phyloP scores from a whole-genome alignment of 2,888 invertebrate genomes.

The Caenorhabditis panamensis region DNA sequence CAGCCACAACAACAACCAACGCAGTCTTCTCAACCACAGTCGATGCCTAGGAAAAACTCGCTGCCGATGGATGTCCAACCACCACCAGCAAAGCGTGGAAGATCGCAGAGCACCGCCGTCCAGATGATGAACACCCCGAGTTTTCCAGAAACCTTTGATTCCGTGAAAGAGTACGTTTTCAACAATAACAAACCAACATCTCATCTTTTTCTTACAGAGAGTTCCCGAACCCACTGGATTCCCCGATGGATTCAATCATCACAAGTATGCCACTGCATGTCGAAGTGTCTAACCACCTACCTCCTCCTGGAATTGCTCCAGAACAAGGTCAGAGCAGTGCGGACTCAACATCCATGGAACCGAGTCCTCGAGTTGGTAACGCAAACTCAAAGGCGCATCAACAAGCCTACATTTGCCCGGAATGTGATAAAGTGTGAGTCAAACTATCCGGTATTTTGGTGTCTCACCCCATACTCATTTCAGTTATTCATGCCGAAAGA shows the following conservation, averaged over 20 bases:
- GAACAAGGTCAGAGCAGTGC: constrained; percentile 21
- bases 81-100: constrained; percentile 1
- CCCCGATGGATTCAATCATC: constrained; percentile 65
- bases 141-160: not conserved
- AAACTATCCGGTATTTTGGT: no score
- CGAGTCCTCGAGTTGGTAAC: constrained; percentile 20
- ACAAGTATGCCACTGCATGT: constrained; percentile 57
- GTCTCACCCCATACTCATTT: constrained; percentile 1
- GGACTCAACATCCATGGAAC: constrained; percentile 1
- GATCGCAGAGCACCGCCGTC: constrained; percentile 13
- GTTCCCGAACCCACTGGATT: not conserved
- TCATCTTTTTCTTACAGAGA: not conserved
- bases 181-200: not conserved
- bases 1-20: not conserved
- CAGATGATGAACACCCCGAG: not conserved
- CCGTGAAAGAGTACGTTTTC: constrained; percentile 4
- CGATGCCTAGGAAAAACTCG: not conserved
- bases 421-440: constrained; percentile 66
- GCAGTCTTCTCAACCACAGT: constrained; percentile 1
- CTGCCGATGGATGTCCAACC: not conserved
- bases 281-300: constrained; percentile 13
- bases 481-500: constrained; percentile 77
- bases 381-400: not conserved
- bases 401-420: constrained; percentile 66
- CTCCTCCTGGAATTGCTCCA: not conserved